Base-by-base conservation (phyloP, 2,113 vertebrate species). In the Oriolus oriolus region DNA sequence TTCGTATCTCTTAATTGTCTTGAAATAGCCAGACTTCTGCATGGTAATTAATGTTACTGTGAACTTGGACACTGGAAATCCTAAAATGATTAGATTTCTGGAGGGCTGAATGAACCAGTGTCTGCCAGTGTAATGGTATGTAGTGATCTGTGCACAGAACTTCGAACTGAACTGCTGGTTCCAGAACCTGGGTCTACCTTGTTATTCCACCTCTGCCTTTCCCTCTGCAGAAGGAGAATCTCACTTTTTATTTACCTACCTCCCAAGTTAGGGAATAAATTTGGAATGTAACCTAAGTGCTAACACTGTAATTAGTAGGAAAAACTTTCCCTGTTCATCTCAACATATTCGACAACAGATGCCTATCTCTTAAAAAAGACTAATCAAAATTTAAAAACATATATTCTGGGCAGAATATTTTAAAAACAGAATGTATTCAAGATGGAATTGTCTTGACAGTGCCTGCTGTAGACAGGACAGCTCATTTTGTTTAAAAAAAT, bases 1-100 rank as follows among this genome's bases (percentile, higher is more conserved):
- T 93, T 93, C 94, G 37, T 97, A 97, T 95, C 92, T 95, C 92
- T 89, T 84, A 61, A 63, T 95, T 96, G 91, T 92, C 87, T 87
- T 77, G 92, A 92, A 86, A 78, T 50, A 94, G 70, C 31, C 80
- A 87, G 90, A 33, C 54, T 82, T 52, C 69, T 93, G 74, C 61
- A 41, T 6, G 37, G 69, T 64, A 92, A 90, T 86, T 79, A 93
- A 71, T 22, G 57, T 37, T 60, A 20, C 50, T 65, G 83, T 81
- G 83, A 95, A 86, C 88, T 75, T 64, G 57, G 83, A 24, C 53
- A 28, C 53, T 92, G 80, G 44, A 90, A 87, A 65, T 42, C 31
- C 50, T 27, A 63, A 75, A 75, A 30, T 31, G 26, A 87, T 94
- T 90, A 76, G 61, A 65, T 89, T 91, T 82, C 86, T 90, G 57